Evolutionary conservation across 1,140 invertebrate species (phyloP), one percentile per base, ranked within the genome.

Genomic region (Trachymyrmex cornetzi): DNA sequence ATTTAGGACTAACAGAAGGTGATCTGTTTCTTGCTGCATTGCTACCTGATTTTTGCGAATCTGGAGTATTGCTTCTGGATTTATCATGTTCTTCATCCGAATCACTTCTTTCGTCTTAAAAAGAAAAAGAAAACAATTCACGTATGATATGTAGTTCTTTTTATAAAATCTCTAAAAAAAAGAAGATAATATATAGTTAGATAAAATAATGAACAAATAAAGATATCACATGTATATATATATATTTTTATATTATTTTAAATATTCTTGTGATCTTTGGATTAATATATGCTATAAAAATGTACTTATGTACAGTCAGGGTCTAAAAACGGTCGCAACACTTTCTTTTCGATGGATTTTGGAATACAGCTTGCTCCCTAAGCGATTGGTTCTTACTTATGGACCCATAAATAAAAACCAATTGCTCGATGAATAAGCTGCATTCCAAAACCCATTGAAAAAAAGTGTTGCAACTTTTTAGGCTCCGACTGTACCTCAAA

Each of bases 51-150:
- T 63, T 79, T 63, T 87, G 89, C 11, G 90, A 89, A 50, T 89
- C 84, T n/a, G 71, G 55, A 1, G 85, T 81, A 4, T 53, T 34
- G 55, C 89, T 91, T 79, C 63, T 85, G 24, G 87, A 89, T 48
- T 87, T 91, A 11, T 63, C 87, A 12, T 9, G 64, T 71, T 91
- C 90, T 3, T 91, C 89, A 53, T 91, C 90, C 0, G 90, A 91
- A 19, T 91, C 89, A 4, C 87, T 89, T 64, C 59, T 91, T 14
- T 74, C 77, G 0, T 91, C 86, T 89, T 19, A 1, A 88, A 85
- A 72, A 53, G 1, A 53, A 19, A 34, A 69, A 48, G 12, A 69
- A 44, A 16, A 74, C 6, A 59, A 2, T 75, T 59, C 9, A 55
- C 1, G 0, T 22, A 12, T 12, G 12, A 53, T 5, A 27, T 27